Conservation (phyloP, 2,113 vertebrate species). For the Lucifuga dentata region DNA sequence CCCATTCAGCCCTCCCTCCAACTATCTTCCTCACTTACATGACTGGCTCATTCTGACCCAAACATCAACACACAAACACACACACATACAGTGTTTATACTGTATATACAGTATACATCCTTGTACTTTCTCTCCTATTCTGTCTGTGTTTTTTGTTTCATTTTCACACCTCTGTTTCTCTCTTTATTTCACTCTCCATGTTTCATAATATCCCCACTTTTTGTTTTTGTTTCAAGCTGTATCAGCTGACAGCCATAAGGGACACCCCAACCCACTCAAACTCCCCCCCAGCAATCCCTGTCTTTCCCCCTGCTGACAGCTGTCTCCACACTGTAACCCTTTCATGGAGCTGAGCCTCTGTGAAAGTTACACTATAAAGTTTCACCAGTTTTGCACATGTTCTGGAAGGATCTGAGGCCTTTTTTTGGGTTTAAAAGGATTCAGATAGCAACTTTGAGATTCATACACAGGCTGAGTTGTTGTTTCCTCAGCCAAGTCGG, state of each 20-base stretch:
- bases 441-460: constrained; percentile 21
- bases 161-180: background rate
- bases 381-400: constrained; percentile 44
- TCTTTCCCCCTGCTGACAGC: constrained; percentile 66
- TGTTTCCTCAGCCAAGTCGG: constrained; percentile 25
- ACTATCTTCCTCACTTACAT: constrained; percentile 34
- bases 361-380: constrained; percentile 63
- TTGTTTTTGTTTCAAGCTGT: constrained; percentile 20
- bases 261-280: constrained; percentile 8
- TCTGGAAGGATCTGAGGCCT: constrained; percentile 45
- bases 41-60: constrained; percentile 48
- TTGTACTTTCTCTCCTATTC: background rate
- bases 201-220: background rate
- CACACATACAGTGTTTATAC: background rate
- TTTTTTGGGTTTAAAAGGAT: constrained; percentile 33
- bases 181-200: constrained; percentile 6
- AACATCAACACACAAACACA: constrained; percentile 44
- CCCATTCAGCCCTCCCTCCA: constrained; percentile 13
- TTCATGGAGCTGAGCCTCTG: constrained; percentile 58
- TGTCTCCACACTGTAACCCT: constrained; percentile 76
- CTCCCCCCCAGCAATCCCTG: too few relatives aligned
- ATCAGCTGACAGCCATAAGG: constrained; percentile 57
- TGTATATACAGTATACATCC: constrained; percentile 1
- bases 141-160: background rate
- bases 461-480: constrained; percentile 2